A percentile compares a stretch with the other conserved stretches of the same genome.
Evolutionary conservation across 23 tunicate genomes (phyloP).

Genomic region (Ascidia mentula): DNA sequence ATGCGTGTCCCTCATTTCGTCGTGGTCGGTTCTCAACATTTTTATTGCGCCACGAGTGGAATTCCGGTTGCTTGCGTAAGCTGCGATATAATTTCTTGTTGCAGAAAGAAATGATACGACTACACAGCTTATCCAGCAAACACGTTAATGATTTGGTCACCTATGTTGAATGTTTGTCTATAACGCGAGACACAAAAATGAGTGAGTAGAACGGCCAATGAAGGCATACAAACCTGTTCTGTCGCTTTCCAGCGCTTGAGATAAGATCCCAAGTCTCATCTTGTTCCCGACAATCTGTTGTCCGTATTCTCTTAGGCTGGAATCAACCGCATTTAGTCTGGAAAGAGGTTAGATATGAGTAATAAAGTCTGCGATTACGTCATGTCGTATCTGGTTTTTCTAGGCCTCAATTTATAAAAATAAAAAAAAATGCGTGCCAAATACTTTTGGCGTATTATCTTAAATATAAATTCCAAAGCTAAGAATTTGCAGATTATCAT

Average conservation of each 20-base stretch:
- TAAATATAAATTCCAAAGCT: no score
- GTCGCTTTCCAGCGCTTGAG: not conserved
- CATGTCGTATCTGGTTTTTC: no score
- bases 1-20: not conserved
- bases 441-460: no score
- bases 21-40: not conserved
- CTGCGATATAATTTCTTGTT: not conserved
- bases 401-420: no score
- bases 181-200: not conserved
- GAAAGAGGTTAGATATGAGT: not conserved
- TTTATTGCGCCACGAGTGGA: not conserved
- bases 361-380: no score
- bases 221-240: not conserved
- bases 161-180: no score
- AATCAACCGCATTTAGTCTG: not conserved
- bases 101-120: no score
- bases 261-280: not conserved
- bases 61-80: not conserved
- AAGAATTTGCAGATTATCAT: no score
- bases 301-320: conserved; percentile 6
- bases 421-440: no score
- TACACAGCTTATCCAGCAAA: no score
- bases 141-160: no score
- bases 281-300: not conserved
- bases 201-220: not conserved